Percentiles rank a stretch among this genome's conserved stretches.
phyloP scores from a whole-genome alignment of 1,140 invertebrate genomes.

The Temnothorax nylanderi region DNA sequence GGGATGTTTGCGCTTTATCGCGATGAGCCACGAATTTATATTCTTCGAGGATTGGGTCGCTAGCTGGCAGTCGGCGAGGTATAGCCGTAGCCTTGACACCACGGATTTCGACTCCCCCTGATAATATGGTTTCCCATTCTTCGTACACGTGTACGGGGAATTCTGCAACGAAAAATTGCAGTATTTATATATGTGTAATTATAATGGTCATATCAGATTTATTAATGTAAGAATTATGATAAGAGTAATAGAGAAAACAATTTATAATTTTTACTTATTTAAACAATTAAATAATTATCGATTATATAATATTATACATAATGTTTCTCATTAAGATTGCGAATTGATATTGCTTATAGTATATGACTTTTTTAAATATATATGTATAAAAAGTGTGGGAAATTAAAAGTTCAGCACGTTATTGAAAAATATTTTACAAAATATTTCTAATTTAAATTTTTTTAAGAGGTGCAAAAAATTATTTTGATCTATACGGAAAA shows the following conservation, averaged over 20 bases:
- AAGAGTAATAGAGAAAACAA: not conserved
- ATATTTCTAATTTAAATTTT: too few species aligned
- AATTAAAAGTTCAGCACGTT: too few species aligned
- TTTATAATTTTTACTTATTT: not conserved
- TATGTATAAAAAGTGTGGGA: too few species aligned
- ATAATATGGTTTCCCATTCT: conserved; percentile 81
- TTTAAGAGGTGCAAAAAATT: too few species aligned
- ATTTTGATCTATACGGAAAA: too few species aligned
- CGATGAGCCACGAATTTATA: conserved; percentile 89
- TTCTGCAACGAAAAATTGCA: conserved; percentile 64
- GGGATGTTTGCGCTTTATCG: conserved; percentile 71
- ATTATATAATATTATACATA: too few species aligned
- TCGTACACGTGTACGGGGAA: conserved; percentile 86
- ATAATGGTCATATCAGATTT: not conserved
- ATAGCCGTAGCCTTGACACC: conserved; percentile 94
- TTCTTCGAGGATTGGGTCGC: conserved; percentile 90
- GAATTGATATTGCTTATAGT: too few species aligned
- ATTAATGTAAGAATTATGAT: not conserved
- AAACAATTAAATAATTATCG: too few species aligned
- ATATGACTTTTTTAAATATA: too few species aligned
- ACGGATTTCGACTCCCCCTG: conserved; percentile 94
- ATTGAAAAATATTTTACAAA: too few species aligned
- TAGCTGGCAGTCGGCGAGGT: conserved; percentile 88
- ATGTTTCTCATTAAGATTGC: too few species aligned
- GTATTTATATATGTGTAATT: not conserved